phyloP scores from a whole-genome alignment of 1,140 invertebrate genomes.

The Choristoneura fumiferana region DNA sequence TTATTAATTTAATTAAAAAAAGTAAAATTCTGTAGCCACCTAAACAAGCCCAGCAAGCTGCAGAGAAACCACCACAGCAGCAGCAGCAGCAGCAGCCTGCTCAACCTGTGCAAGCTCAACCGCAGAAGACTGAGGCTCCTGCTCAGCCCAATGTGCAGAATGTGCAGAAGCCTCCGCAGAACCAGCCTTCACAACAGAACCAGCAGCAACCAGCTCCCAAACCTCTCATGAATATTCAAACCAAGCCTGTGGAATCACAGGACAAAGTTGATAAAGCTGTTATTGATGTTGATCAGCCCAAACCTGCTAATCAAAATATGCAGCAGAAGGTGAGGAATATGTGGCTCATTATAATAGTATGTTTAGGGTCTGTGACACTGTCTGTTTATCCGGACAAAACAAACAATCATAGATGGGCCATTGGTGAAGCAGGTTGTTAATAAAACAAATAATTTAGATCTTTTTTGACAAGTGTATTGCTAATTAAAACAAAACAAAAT shows the following conservation, averaged over 20 bases:
- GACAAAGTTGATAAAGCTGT: constrained; percentile 53
- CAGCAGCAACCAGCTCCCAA: neutral
- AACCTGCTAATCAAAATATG: constrained; percentile 32
- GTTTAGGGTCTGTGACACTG: too few relatives aligned
- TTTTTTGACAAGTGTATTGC: too few relatives aligned
- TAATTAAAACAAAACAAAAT: too few relatives aligned
- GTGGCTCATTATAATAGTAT: too few relatives aligned
- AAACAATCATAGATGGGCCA: too few relatives aligned
- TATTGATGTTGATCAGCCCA: constrained; percentile 41
- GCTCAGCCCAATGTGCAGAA: constrained; percentile 34
- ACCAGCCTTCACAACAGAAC: constrained; percentile 17
- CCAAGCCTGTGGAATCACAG: constrained; percentile 37
- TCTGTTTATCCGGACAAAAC: too few relatives aligned
- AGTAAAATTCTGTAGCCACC: neutral
- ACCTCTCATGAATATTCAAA: constrained; percentile 11
- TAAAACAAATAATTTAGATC: too few relatives aligned
- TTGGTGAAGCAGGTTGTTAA: too few relatives aligned
- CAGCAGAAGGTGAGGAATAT: constrained; percentile 26
- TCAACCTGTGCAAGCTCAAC: constrained; percentile 28
- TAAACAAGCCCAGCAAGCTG: neutral
- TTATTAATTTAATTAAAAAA: too few relatives aligned
- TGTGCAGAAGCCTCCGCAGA: constrained; percentile 33
- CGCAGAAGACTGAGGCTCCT: constrained; percentile 31
- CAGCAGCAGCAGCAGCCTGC: constrained; percentile 35
- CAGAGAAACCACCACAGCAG: constrained; percentile 28